phyloP scores from a whole-genome alignment of 2,888 invertebrate genomes.

The Drosophila picticornis region DNA sequence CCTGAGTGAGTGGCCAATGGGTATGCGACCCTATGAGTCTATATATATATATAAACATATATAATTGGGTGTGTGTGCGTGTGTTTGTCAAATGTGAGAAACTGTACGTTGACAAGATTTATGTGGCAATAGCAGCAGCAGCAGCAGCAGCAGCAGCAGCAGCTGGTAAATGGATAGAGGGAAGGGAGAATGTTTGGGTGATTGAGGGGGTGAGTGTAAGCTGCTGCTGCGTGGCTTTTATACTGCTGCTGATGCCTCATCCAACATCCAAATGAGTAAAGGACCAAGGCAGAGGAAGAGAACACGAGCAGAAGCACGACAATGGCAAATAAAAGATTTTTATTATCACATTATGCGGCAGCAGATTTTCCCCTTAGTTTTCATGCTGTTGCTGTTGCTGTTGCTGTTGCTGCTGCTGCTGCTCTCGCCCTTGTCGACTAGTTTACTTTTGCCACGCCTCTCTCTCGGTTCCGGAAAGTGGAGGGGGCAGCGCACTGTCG shows the following conservation, averaged over 20 bases:
- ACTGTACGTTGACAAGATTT: conserved; percentile 77
- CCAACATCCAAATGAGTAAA: conserved; percentile 43
- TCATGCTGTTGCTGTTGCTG: conserved; percentile 2
- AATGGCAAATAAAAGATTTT: conserved; percentile 79
- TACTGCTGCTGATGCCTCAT: conserved; percentile 19
- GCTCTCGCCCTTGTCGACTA: conserved; percentile 30
- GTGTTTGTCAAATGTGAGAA: conserved; percentile 71
- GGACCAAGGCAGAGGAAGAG: conserved; percentile 18
- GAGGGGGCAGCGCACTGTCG: conserved; percentile 24
- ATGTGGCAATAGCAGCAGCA: conserved; percentile 55
- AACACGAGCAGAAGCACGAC: conserved; percentile 37
- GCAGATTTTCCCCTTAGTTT: conserved; percentile 64
- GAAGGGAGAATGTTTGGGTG: not conserved
- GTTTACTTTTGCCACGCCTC: conserved; percentile 45
- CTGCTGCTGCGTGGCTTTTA: conserved; percentile 49
- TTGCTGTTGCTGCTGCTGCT: not conserved
- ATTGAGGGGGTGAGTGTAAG: conserved; percentile 5
- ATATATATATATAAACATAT: not conserved
- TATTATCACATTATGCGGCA: conserved; percentile 79
- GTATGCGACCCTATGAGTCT: conserved; percentile 32
- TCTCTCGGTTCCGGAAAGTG: not conserved
- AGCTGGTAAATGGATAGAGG: conserved; percentile 32
- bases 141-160: conserved; percentile 20
- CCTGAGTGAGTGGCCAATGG: conserved; percentile 63
- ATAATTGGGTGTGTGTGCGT: not conserved